Evolutionary conservation across 1,140 invertebrate species (phyloP).

Genomic region (Drosophila novamexicana): DNA sequence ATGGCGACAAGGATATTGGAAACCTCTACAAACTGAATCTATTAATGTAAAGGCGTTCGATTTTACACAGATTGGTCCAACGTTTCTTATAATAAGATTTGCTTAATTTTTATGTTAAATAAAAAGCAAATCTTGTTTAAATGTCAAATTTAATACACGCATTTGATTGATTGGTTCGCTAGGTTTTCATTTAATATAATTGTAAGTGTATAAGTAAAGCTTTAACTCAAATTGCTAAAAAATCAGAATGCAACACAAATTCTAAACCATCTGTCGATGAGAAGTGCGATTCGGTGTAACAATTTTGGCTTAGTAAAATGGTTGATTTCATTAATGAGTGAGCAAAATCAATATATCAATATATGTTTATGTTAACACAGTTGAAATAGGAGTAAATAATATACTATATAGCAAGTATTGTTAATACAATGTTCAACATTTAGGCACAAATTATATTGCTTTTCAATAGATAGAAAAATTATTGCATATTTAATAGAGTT

Average conservation of each 20-base stretch:
- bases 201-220: conserved; percentile 18
- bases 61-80: conserved; percentile 69
- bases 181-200: conserved; percentile 30
- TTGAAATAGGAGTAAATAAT: conserved; percentile 61
- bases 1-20: conserved; percentile 71
- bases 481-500: conserved; percentile 57
- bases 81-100: conserved; percentile 34
- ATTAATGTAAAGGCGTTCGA: conserved; percentile 32
- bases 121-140: conserved; percentile 40
- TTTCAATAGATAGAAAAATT: conserved; percentile 62
- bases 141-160: conserved; percentile 42
- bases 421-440: conserved; percentile 82
- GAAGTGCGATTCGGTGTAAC: conserved; percentile 61
- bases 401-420: conserved; percentile 47
- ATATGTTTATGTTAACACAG: conserved; percentile 28
- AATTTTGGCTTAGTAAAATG: conserved; percentile 27
- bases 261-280: conserved; percentile 52
- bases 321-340: conserved; percentile 25
- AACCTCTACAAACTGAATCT: conserved; percentile 52
- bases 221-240: conserved; percentile 35
- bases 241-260: conserved; percentile 57
- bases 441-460: conserved; percentile 82
- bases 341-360: conserved; percentile 40
- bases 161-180: conserved; percentile 46
- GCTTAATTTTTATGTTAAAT: conserved; percentile 39